Percentiles rank a stretch among this genome's conserved stretches.
These are phyloP conservation scores for Chiloscyllium punctatum DNA, from an alignment of 2,797 vertebrate genomes.

Conservation along the genomic window DNA sequence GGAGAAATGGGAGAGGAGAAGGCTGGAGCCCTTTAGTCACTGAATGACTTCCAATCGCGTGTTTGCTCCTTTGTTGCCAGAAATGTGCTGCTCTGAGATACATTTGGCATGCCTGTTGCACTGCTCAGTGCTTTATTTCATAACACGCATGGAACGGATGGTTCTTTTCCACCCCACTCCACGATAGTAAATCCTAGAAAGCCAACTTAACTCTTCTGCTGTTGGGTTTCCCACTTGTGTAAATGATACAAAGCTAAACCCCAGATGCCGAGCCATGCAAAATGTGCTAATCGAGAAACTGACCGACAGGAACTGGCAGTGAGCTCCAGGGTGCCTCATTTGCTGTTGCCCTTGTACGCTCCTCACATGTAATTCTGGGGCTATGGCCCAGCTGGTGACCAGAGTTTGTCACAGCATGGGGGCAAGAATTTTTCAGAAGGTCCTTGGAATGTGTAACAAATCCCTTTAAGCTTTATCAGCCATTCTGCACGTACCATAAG, in stretches of 20 bases:
- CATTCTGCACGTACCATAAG: conserved; percentile 53
- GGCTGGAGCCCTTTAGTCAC: no score
- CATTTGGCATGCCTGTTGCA: background rate
- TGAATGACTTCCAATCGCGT: background rate
- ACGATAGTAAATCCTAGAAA: conserved; percentile 17
- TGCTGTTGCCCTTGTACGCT: background rate
- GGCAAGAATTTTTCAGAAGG: conserved; percentile 59
- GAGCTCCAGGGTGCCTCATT: background rate
- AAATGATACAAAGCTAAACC: conserved; percentile 1
- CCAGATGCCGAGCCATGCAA: conserved; percentile 19
- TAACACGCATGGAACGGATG: background rate
- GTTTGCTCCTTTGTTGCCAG: background rate
- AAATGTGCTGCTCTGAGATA: background rate
- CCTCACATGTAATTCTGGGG: background rate
- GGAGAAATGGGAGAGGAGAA: background rate
- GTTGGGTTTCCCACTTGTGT: conserved; percentile 24
- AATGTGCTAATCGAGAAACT: background rate
- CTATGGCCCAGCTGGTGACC: conserved; percentile 45
- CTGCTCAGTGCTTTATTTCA: background rate
- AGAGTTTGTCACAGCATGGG: conserved; percentile 51
- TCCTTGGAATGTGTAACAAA: conserved; percentile 69
- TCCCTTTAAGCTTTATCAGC: conserved; percentile 61
- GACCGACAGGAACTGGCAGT: background rate
- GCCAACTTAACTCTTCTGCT: background rate
- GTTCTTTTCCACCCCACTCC: background rate